Evolutionary conservation across 1,140 invertebrate genomes (phyloP).

Genomic region (Hermetia illucens): DNA sequence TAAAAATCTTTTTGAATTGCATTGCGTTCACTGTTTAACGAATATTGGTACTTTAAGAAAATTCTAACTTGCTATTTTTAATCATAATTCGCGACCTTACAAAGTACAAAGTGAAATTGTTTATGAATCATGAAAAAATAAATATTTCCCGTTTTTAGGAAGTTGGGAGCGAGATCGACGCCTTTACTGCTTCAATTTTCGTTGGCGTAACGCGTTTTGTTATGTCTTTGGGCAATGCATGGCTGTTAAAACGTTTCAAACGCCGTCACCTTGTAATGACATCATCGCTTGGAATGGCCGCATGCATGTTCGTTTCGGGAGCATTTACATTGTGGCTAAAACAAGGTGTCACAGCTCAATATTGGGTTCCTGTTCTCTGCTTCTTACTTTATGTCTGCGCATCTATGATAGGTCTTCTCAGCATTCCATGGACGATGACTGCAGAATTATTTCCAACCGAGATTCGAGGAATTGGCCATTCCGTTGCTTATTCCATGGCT

Average conservation of each 20-base stretch:
- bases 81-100: too few species aligned
- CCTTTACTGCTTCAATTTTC: slow-evolving; percentile 40
- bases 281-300: slow-evolving; percentile 35
- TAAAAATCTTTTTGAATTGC: too few species aligned
- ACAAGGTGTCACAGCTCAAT: slow-evolving; percentile 15
- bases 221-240: slow-evolving; percentile 39
- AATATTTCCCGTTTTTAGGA: slow-evolving; percentile 24
- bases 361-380: slow-evolving; percentile 29
- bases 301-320: slow-evolving; percentile 37
- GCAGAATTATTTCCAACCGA: slow-evolving; percentile 44
- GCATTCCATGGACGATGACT: slow-evolving; percentile 46
- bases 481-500: slow-evolving; percentile 35
- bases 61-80: too few species aligned
- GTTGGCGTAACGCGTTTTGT: slow-evolving; percentile 48
- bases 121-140: not conserved
- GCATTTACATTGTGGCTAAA: slow-evolving; percentile 33
- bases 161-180: slow-evolving; percentile 32
- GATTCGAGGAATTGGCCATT: slow-evolving; percentile 41
- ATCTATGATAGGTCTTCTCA: slow-evolving; percentile 40
- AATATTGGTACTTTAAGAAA: too few species aligned
- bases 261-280: slow-evolving; percentile 36
- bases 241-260: slow-evolving; percentile 34
- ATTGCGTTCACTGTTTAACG: too few species aligned
- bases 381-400: slow-evolving; percentile 38
- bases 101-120: not conserved